Base-by-base conservation (phyloP, 2,888 invertebrate genomes). In the Euplagia quadripunctaria region DNA sequence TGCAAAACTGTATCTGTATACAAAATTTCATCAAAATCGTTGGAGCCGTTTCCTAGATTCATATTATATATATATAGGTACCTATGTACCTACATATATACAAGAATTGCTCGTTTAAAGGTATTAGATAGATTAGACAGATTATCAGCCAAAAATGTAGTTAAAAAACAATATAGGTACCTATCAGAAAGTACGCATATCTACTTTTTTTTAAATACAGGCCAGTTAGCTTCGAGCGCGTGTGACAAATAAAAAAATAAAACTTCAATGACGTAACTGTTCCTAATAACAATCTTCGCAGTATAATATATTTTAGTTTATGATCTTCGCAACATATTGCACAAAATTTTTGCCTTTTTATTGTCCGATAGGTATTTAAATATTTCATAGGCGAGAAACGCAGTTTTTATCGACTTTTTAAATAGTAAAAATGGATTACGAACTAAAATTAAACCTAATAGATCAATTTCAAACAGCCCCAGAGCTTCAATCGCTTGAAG, bases 401-500 rank as follows among this genome's bases (percentile, higher is more conserved):
- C 1, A 14, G 9, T 14, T 61, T 58, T 61, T 31, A 14, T 20
- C 6, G 14, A 61, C 2, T 31, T 31, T 20, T 42, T n/a, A n/a
- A 64, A 9, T 9, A 64, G 1, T 7, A 4, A 64, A 65, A 66
- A 68, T 68, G 67, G 17, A 51, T 52, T 52, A 17, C 17, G 6
- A 52, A 68, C 7, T 52, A 6, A 20, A 43, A 68, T 5, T 61
- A 6, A 61, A 61, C 14, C 12, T 6, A 3, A 31, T 7, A 0
- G 55, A 43, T 9, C 9, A 41, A n/a, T 31, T 4, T 51, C 20
- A 8, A 43, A 6, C 17, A 6, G 11, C 42, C n/a, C 68, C 68
- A 43, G 58, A 68, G 58, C n/a, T 68, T 12, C 42, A 68, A 7
- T 61, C 68, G 12, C 43, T 58, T 9, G 58, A 58, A 16, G 68